Evolutionary conservation across 2,888 invertebrate species (phyloP).

Genomic region (Eupithecia dodoneata): DNA sequence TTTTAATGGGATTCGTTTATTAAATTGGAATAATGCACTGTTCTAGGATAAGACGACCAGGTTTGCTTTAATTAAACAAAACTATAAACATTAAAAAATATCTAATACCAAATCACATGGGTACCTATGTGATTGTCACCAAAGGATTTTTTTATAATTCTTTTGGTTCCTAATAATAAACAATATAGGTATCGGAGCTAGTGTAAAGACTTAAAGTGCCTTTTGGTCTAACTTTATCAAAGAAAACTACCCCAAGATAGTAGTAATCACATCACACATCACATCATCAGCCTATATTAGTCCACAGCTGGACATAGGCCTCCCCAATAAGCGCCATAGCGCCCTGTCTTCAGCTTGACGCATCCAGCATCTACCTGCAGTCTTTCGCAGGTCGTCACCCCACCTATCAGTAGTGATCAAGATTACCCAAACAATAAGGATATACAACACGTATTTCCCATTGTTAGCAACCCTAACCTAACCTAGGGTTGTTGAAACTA

Average conservation of each 20-base stretch:
- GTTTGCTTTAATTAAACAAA: background rate
- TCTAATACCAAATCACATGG: background rate
- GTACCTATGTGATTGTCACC: background rate
- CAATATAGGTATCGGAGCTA: background rate
- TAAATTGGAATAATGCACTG: background rate
- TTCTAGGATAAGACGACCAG: background rate
- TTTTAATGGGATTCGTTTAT: background rate
- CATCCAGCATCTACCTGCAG: too few relatives aligned
- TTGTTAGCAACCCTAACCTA: conserved; percentile 35
- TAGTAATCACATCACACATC: background rate
- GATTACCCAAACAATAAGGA: background rate
- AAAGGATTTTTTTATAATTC: background rate
- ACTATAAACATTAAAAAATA: background rate
- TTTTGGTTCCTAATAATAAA: background rate
- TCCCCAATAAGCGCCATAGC: too few relatives aligned
- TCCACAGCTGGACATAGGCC: too few relatives aligned
- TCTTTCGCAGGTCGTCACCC: too few relatives aligned
- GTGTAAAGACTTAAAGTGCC: background rate
- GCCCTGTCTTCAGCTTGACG: too few relatives aligned
- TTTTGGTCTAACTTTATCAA: background rate
- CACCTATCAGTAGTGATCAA: background rate
- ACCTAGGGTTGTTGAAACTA: conserved; percentile 40
- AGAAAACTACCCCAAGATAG: background rate
- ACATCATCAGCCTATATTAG: too few relatives aligned
- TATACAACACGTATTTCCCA: background rate